A percentile compares a stretch with the other conserved stretches of the same genome.
These are phyloP conservation scores for Notamacropus eugenii DNA, from an alignment of 2,797 vertebrate genomes.

Conservation along the genomic window DNA sequence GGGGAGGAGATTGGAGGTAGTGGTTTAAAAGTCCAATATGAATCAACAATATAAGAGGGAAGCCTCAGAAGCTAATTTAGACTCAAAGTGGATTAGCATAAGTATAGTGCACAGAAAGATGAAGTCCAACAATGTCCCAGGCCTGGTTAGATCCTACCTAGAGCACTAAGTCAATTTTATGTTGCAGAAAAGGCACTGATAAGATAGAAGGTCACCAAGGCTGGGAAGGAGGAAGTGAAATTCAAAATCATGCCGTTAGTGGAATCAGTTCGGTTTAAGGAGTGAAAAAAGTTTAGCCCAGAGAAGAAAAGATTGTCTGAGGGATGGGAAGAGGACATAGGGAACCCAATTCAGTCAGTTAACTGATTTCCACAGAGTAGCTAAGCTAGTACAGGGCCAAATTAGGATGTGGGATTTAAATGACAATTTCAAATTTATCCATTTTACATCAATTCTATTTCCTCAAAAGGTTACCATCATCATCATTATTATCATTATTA, in stretches of 20 bases:
- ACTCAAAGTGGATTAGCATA: neutral
- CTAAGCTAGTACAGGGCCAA: neutral
- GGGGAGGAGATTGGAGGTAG: neutral
- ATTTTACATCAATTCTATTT: neutral
- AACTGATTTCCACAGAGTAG: neutral
- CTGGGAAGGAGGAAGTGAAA: neutral
- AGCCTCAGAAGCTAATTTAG: neutral
- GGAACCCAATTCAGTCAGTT: neutral
- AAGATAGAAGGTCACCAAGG: neutral
- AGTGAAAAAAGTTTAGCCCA: neutral
- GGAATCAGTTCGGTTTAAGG: neutral
- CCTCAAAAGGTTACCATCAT: neutral
- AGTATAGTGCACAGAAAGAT: neutral
- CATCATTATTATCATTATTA: neutral
- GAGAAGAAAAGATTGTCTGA: neutral
- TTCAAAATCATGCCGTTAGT: neutral
- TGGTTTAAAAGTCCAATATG: neutral
- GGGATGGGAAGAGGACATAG: neutral
- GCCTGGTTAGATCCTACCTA: neutral
- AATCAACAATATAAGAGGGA: neutral
- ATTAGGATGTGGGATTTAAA: neutral
- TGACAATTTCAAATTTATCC: neutral
- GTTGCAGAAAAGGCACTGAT: neutral
- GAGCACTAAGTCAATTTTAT: neutral
- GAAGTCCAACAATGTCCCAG: neutral